These are phyloP conservation scores for Metopolophium dirhodum DNA, from an alignment of 1,140 invertebrate species.

Conservation along the genomic window DNA sequence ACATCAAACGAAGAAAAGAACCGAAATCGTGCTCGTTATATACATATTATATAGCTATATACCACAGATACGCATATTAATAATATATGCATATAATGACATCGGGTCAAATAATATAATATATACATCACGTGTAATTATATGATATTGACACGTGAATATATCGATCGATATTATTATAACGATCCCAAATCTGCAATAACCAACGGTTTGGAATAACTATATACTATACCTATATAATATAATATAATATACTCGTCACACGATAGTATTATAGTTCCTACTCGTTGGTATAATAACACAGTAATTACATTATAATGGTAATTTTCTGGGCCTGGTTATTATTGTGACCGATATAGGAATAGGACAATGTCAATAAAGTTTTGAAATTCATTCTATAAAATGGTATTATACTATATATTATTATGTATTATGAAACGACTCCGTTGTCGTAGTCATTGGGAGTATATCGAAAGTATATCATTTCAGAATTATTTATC, in stretches of 20 bases:
- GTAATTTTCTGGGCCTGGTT: not conserved
- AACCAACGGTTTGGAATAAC: not conserved
- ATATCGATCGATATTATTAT: not conserved
- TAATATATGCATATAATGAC: not conserved
- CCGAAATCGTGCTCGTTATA: not conserved
- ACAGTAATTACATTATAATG: not conserved
- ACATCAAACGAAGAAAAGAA: constrained; percentile 16
- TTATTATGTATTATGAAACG: not conserved
- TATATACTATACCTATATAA: not conserved
- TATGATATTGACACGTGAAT: not conserved
- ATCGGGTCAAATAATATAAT: not conserved
- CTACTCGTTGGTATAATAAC: not conserved
- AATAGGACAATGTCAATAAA: not conserved
- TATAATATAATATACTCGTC: not conserved
- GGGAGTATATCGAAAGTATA: not conserved
- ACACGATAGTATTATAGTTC: not conserved
- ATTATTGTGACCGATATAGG: not conserved
- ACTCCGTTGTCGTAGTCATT: not conserved
- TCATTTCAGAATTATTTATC: not conserved
- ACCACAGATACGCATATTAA: not conserved
- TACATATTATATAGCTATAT: too few relatives aligned
- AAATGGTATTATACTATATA: not conserved
- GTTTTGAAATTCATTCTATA: constrained; percentile 11
- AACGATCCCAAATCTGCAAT: not conserved
- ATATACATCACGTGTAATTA: not conserved